phyloP scores from a whole-genome alignment of 2,888 invertebrate species.

The Protodeltote pygarga region DNA sequence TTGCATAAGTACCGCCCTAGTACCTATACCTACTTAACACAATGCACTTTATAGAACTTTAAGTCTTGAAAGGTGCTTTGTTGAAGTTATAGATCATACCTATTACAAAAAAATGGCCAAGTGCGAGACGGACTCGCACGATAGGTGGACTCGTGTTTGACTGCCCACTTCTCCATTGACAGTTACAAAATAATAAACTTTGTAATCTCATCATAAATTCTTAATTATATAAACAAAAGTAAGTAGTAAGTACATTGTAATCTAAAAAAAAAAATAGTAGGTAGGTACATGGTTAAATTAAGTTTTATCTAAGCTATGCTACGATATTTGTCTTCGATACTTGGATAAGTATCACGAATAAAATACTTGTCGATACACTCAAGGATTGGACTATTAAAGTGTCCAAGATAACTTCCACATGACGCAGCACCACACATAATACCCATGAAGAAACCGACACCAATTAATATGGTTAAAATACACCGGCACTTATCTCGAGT shows the following conservation, averaged over 20 bases:
- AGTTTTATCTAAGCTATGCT: slow-evolving; percentile 54
- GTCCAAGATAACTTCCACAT: slow-evolving; percentile 70
- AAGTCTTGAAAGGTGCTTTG: no score
- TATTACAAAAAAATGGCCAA: no score
- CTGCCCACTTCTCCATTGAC: no score
- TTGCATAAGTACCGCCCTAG: no score
- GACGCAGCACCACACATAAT: slow-evolving; percentile 73
- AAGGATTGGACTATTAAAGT: slow-evolving; percentile 75
- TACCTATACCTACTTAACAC: no score
- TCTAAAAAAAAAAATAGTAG: slow-evolving; percentile 3
- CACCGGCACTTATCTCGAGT: slow-evolving; percentile 63
- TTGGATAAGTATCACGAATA: slow-evolving; percentile 57
- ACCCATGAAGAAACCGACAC: slow-evolving; percentile 63
- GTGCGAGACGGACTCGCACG: no score
- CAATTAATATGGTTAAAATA: slow-evolving; percentile 52
- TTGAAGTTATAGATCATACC: no score
- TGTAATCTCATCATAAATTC: slow-evolving; percentile 37
- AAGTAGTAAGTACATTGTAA: neutral
- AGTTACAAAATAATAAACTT: no score
- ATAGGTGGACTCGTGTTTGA: no score
- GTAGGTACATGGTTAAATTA: slow-evolving; percentile 1
- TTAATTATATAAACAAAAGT: slow-evolving; percentile 18
- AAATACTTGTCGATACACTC: slow-evolving; percentile 75
- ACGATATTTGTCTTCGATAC: slow-evolving; percentile 61
- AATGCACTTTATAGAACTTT: no score